These are phyloP conservation scores for Podotricha telesiphe DNA, from an alignment of 2,888 invertebrate genomes.

Conservation along the genomic window DNA sequence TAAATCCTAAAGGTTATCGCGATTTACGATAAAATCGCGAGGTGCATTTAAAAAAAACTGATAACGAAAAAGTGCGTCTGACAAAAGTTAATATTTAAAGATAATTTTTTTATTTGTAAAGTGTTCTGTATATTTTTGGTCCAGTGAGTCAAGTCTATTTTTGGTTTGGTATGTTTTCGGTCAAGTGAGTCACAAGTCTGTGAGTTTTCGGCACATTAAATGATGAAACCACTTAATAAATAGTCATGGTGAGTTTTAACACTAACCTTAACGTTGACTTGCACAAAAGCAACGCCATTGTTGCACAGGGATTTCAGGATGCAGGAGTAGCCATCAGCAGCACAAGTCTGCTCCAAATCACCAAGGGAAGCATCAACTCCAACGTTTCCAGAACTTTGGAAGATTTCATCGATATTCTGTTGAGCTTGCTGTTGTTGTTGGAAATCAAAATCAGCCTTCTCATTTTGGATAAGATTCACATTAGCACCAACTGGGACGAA, in stretches of 20 bases:
- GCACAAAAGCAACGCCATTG: constrained; percentile 82
- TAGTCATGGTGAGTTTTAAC: no score
- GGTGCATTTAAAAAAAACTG: constrained; percentile 4
- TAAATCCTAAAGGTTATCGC: constrained; percentile 15
- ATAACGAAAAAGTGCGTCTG: neutral
- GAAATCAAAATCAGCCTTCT: constrained; percentile 67
- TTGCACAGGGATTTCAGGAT: constrained; percentile 84
- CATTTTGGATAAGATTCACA: constrained; percentile 67
- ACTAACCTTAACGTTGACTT: constrained; percentile 83
- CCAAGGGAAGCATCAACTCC: constrained; percentile 59
- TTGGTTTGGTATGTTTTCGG: no score
- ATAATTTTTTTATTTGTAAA: neutral
- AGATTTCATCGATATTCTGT: constrained; percentile 67
- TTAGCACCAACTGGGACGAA: constrained; percentile 63
- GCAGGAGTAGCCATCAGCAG: constrained; percentile 84
- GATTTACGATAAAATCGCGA: neutral
- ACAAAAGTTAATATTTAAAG: neutral
- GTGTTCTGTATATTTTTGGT: constrained; percentile 3
- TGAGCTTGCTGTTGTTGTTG: constrained; percentile 66
- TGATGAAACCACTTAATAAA: no score
- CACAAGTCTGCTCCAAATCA: constrained; percentile 80
- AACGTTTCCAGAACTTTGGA: constrained; percentile 66
- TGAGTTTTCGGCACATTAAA: no score
- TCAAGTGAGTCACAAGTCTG: no score
- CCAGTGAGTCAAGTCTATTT: no score